Conservation (phyloP, 2,113 vertebrate species). For the Macrotis lagotis region DNA sequence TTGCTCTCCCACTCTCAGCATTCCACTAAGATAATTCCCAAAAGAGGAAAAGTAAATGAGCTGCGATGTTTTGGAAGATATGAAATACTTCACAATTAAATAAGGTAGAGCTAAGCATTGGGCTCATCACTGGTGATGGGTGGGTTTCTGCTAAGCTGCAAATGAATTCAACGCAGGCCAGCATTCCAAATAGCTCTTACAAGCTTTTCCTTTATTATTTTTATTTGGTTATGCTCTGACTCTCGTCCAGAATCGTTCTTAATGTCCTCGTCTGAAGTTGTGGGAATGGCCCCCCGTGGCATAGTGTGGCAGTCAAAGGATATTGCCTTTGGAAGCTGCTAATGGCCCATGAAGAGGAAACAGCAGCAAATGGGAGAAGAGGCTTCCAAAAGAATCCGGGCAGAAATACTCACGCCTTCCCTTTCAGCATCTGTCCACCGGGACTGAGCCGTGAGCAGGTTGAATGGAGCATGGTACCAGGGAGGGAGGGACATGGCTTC, state of each 20-base stretch:
- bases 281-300: conserved; percentile 85
- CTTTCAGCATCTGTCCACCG: conserved; percentile 53
- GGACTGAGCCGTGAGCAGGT: conserved; percentile 42
- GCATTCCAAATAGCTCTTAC: conserved; percentile 87
- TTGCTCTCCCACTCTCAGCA: conserved; percentile 83
- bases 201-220: conserved; percentile 89
- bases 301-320: conserved; percentile 86
- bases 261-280: conserved; percentile 87
- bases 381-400: conserved; percentile 83
- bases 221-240: conserved; percentile 88
- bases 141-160: conserved; percentile 84
- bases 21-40: conserved; percentile 82
- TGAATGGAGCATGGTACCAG: conserved; percentile 45
- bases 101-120: conserved; percentile 79
- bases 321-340: conserved; percentile 89
- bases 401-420: conserved; percentile 78
- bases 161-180: conserved; percentile 87
- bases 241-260: conserved; percentile 88
- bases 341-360: conserved; percentile 87
- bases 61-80: conserved; percentile 82
- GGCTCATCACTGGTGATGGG: conserved; percentile 84
- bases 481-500: conserved; percentile 41
- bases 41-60: conserved; percentile 85
- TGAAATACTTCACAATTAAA: conserved; percentile 88
- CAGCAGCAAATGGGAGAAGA: conserved; percentile 82